Evolutionary conservation across 2,888 invertebrate species (phyloP).

Genomic region (Megastigmus dorsalis): DNA sequence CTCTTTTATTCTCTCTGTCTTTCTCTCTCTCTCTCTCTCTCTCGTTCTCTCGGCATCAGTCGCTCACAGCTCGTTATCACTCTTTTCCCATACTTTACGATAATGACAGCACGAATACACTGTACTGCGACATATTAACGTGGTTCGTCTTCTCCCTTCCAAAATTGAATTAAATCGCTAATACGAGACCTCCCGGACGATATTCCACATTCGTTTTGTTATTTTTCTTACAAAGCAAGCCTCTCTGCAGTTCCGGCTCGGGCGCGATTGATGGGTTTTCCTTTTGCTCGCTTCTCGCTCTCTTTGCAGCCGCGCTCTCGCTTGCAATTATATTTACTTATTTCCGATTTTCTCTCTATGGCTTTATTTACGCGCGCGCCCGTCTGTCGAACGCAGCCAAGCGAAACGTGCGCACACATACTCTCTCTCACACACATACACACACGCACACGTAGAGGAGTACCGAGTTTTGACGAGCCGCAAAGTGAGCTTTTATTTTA

Average conservation of each 20-base stretch:
- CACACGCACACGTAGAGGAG: no score
- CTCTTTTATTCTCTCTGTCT: not conserved
- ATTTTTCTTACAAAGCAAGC: conserved; percentile 2
- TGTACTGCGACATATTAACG: conserved; percentile 60
- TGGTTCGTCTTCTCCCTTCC: conserved; percentile 15
- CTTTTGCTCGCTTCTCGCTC: not conserved
- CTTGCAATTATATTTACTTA: no score
- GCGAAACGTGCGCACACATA: no score
- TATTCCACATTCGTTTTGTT: not conserved
- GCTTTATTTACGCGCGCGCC: no score
- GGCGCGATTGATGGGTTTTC: no score
- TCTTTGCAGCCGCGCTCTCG: no score
- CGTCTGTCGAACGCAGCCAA: not conserved
- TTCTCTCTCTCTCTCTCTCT: conserved; percentile 14
- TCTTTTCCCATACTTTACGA: conserved; percentile 58
- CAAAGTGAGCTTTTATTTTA: conserved; percentile 14
- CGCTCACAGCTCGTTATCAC: conserved; percentile 1
- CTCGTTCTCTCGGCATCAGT: no score
- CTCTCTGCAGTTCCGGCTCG: not conserved
- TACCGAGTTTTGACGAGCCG: not conserved
- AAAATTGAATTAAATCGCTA: conserved; percentile 35
- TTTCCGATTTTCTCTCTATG: no score
- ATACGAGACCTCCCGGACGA: conserved; percentile 19
- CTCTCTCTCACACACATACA: no score
- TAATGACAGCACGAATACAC: conserved; percentile 69